Base-by-base conservation (phyloP, 2,888 invertebrate genomes). In the Lasius fuliginosus region DNA sequence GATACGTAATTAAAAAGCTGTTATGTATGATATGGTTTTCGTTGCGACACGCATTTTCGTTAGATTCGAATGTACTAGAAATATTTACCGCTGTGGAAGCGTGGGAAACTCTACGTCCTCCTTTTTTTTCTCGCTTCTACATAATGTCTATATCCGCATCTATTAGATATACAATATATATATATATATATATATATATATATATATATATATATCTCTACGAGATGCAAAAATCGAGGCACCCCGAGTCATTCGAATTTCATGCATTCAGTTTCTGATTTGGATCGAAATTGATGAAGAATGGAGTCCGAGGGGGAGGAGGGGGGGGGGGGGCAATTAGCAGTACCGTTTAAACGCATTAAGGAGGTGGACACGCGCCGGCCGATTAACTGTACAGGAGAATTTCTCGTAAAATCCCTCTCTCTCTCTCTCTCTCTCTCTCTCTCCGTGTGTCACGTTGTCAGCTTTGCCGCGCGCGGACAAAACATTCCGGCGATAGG, bases 351-450 rank as follows among this genome's bases (percentile, higher is more conserved):
- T 81, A 75, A 62, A 49, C 27, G 12, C 77, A 77, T 46, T 62
- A 77, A 77, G 40, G 53, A 71, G 53, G 68, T 49, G 53, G 56
- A 53, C 46, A 76, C 62, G 62, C 46, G 67, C 62, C 73, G 86
- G 85, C 77, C 89, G 87, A 84, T 81, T 91, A 91, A 90, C 91
- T 91, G 90, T 91, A 91, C 86, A 82, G 79, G 83, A 49, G 67
- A 90, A 86, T 90, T 91, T 91, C 89, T 91, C 77, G 83, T 90
- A 91, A 88, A 90, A 87, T 23, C 23, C 23, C 53, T 36, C 36
- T 36, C 36, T 33, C 33, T 53, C 8, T 8, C 18, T 85, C 84
- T 77, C 3, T 36, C 36, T 36, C 36, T 33, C 33, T 53, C n/a
- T 8, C 18, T 85, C 84, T 77, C 81, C 53, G 67, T 60, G 23